Conservation (phyloP, 2,797 vertebrate species). For the Pitangus sulphuratus region DNA sequence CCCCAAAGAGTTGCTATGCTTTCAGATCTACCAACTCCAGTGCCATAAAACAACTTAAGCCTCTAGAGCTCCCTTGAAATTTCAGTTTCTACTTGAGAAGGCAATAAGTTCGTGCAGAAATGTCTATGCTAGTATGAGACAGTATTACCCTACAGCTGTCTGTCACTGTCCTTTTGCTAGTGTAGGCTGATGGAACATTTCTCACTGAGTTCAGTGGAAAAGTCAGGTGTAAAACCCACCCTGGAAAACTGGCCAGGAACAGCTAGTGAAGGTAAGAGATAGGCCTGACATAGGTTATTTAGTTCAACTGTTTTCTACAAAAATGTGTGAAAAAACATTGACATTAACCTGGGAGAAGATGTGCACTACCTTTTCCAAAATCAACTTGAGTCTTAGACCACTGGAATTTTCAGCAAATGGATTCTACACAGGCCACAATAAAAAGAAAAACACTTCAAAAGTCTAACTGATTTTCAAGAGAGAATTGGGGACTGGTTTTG, state of each 20-base stretch:
- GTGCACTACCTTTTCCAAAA: not conserved
- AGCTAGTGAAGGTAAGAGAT: not conserved
- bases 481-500: not conserved
- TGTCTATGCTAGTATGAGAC: not conserved
- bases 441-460: not conserved
- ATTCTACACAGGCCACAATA: not conserved
- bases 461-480: not conserved
- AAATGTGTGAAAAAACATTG: not conserved
- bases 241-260: not conserved
- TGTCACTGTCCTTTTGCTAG: not conserved
- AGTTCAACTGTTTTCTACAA: not conserved
- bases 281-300: not conserved
- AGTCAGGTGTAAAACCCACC: not conserved
- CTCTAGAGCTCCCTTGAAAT: not conserved
- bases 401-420: not conserved
- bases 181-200: not conserved
- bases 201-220: not conserved
- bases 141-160: not conserved
- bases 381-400: not conserved
- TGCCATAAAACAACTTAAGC: not conserved
- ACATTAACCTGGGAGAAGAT: not conserved
- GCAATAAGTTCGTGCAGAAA: not conserved
- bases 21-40: not conserved
- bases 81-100: not conserved
- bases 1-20: not conserved